phyloP scores from a whole-genome alignment of 1,140 invertebrate species.

The Mamestra configurata region DNA sequence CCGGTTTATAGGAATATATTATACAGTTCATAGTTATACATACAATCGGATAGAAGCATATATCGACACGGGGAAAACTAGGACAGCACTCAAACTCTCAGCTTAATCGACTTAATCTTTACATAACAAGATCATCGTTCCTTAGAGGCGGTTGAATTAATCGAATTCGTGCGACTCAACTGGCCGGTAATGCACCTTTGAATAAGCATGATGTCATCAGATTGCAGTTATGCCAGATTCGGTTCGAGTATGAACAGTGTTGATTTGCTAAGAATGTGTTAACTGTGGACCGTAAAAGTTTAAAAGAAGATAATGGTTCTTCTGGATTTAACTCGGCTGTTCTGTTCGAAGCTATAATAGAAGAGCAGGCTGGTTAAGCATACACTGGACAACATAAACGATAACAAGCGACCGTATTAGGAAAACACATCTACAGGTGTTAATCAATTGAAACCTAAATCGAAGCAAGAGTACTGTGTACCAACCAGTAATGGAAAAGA shows the following conservation, averaged over 20 bases:
- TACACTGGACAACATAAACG: too few species aligned
- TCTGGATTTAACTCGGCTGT: too few species aligned
- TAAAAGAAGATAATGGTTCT: too few species aligned
- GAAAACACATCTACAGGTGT: too few species aligned
- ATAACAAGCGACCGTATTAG: too few species aligned
- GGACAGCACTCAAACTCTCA: not conserved
- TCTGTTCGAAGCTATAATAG: too few species aligned
- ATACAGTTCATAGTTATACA: not conserved
- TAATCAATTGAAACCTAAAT: not conserved
- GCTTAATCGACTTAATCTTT: not conserved
- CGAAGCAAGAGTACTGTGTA: not conserved
- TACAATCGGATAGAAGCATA: not conserved
- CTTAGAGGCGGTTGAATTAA: slow-evolving; percentile 19
- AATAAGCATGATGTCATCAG: slow-evolving; percentile 39
- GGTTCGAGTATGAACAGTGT: not conserved
- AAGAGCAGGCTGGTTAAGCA: too few species aligned
- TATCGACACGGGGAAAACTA: not conserved
- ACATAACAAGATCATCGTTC: slow-evolving; percentile 28
- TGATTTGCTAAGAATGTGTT: slow-evolving; percentile 4
- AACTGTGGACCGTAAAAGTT: not conserved
- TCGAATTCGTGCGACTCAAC: slow-evolving; percentile 3
- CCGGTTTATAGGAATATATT: not conserved
- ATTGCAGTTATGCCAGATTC: slow-evolving; percentile 39
- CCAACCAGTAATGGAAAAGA: not conserved
- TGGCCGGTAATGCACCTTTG: slow-evolving; percentile 27